Evolutionary conservation across 2,888 invertebrate genomes (phyloP).

Genomic region (Ditula angustiorana): DNA sequence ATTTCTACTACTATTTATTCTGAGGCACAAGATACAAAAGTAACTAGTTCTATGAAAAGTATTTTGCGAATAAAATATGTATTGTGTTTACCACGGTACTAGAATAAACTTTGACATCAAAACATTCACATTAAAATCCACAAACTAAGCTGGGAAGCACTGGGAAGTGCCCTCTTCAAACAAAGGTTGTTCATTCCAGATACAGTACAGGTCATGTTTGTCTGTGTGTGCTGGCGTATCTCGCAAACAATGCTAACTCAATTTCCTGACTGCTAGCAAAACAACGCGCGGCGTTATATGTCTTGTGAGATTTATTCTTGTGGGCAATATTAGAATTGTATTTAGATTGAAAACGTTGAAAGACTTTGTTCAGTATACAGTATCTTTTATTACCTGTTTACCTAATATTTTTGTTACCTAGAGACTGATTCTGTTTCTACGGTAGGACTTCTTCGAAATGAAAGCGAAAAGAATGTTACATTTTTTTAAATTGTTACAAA

Average conservation of each 20-base stretch:
- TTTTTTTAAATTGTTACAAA: no score
- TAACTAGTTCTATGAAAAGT: no score
- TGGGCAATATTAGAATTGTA: constrained; percentile 12
- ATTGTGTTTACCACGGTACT: no score
- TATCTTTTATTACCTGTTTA: not conserved
- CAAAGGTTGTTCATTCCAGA: constrained; percentile 13
- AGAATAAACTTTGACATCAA: not conserved
- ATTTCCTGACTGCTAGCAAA: constrained; percentile 17
- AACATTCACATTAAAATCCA: not conserved
- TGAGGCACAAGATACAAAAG: no score
- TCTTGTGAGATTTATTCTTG: constrained; percentile 16
- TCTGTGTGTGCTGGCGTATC: constrained; percentile 5
- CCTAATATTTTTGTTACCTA: no score
- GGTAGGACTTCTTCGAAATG: no score
- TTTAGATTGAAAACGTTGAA: not conserved
- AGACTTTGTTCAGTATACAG: no score
- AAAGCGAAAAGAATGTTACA: no score
- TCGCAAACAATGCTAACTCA: constrained; percentile 28
- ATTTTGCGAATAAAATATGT: no score
- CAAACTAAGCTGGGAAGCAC: not conserved
- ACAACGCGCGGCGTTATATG: constrained; percentile 3
- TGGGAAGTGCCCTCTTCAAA: not conserved
- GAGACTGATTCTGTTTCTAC: no score
- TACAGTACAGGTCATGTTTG: constrained; percentile 1
- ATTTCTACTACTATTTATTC: no score